Base-by-base conservation (phyloP, 2,797 vertebrate genomes). In the Anguilla obscura region DNA sequence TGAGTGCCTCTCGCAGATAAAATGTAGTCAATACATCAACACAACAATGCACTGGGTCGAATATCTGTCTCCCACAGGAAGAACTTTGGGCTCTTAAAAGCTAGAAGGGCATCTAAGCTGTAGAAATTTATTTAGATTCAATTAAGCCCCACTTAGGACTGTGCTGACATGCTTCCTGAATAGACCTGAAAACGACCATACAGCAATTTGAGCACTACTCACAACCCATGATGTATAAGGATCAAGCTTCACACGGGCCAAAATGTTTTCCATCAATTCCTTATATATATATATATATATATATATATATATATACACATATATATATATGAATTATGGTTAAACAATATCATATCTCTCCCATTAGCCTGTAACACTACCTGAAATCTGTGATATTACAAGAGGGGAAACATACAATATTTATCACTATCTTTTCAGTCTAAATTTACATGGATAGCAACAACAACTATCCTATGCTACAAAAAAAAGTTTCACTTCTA, bases 331-430 rank as follows among this genome's bases (percentile, higher is more conserved):
- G 33, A 76, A 76, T 76, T 36, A 30, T 40, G 71, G 71, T 76
- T 76, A 36, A 76, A 76, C 33, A 76, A 76, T 76, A 76, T 36
- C 66, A 33, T 3, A 36, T 76, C 30, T 40, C 16, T 76, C 33
- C 71, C 71, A 76, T 76, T 76, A 76, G 71, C 71, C 30, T 36
- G 71, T 76, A 76, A 76, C 18, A 76, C 71, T 76, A 40, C 71
- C 71, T 40, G 71, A 14, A 21, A 76, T 40, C 71, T 4, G 71
- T 33, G n/a, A 74, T 69, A 30, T 33, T 74, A 33, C 30, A 10
- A 8, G 69, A 66, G 33, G 12, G 2, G 14, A 7, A 76, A 40
- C n/a, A 27, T 71, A 10, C n/a, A 71, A n/a, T 7, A 71, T 71
- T 33, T 71, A 27, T 30, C 66, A 9, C 66, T 30, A 27, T 30